A percentile compares a stretch with the other conserved stretches of the same genome.
These are phyloP conservation scores for Hemistola chrysoprasaria DNA, from an alignment of 2,888 invertebrate species.

Conservation along the genomic window DNA sequence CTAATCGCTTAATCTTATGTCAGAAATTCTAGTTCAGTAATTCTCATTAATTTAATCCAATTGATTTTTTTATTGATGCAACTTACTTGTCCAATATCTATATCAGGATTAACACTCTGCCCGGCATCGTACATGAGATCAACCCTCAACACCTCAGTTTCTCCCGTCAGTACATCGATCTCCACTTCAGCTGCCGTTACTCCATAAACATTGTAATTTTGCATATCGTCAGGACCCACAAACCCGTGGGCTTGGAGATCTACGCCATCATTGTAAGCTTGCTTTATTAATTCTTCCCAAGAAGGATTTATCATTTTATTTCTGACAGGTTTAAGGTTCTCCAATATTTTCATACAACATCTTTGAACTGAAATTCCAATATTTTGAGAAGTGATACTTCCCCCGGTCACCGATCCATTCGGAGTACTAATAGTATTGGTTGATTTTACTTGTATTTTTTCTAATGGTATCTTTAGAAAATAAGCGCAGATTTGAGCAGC, in stretches of 20 bases:
- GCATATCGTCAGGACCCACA: slow-evolving; percentile 26
- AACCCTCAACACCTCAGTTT: slow-evolving; percentile 80
- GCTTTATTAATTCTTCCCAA: slow-evolving; percentile 73
- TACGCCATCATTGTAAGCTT: slow-evolving; percentile 56
- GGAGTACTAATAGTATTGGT: slow-evolving; percentile 82
- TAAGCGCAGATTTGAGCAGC: slow-evolving; percentile 84
- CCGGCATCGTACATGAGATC: slow-evolving; percentile 86
- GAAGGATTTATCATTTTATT: slow-evolving; percentile 47
- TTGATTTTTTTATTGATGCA: too few species aligned
- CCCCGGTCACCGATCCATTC: slow-evolving; percentile 85
- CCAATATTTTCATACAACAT: slow-evolving; percentile 31
- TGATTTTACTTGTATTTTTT: slow-evolving; percentile 84
- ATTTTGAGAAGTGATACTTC: slow-evolving; percentile 66
- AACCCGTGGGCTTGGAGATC: slow-evolving; percentile 50
- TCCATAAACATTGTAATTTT: slow-evolving; percentile 68
- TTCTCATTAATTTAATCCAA: too few species aligned
- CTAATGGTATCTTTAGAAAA: slow-evolving; percentile 83
- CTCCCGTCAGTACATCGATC: slow-evolving; percentile 87
- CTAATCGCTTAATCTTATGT: too few species aligned
- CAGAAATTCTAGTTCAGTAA: too few species aligned
- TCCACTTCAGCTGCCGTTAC: slow-evolving; percentile 85
- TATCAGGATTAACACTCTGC: slow-evolving; percentile 82
- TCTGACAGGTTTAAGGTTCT: slow-evolving; percentile 33
- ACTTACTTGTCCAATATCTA: slow-evolving; percentile 85
- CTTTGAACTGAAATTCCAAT: slow-evolving; percentile 37